Base-by-base conservation (phyloP, 2,797 vertebrate genomes). In the Sebastes kiyomatsui region DNA sequence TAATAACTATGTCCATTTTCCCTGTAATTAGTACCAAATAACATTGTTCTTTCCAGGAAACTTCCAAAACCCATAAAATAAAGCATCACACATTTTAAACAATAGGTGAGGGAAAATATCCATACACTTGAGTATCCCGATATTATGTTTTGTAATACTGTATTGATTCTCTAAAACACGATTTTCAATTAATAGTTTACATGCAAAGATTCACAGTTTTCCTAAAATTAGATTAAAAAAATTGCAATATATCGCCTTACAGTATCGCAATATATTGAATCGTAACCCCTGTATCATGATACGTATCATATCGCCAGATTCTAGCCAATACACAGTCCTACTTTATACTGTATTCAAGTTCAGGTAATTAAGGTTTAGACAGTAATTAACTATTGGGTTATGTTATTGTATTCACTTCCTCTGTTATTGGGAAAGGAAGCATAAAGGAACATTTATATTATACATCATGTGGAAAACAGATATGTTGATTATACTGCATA, bases 291-390 rank as follows among this genome's bases (percentile, higher is more conserved):
- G 42, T 46, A 46, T 18, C 42, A 46, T 18, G 42, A 46, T 46
- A 46, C 0, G 6, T 46, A 46, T 46, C 16, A 0, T 18, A 46
- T 46, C 6, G 3, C 42, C 42, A 46, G 42, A 2, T 46, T 3
- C 16, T 46, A 16, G 42, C 42, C 42, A 46, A 46, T 46, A 46
- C 2, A 46, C 42, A 46, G 42, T 0, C 38, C 38, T 42, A 42
- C 38, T 42, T 42, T 42, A 42, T 42, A 42, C 6, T 42, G 38
- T 42, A 42, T 42, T 42, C 38, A 42, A 42, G 6, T 16, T 42
- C 38, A 16, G 38, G 38, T 42, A 16, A 42, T 42, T 16, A 0
- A 3, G 5, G 38, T 42, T 42, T 16, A 16, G 6, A 42, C 38
- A 42, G 14, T 42, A 42, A 42, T 16, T 42, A 42, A 42, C 6